Evolutionary conservation across 2,113 vertebrate species (phyloP).

Genomic region (Tautogolabrus adspersus): DNA sequence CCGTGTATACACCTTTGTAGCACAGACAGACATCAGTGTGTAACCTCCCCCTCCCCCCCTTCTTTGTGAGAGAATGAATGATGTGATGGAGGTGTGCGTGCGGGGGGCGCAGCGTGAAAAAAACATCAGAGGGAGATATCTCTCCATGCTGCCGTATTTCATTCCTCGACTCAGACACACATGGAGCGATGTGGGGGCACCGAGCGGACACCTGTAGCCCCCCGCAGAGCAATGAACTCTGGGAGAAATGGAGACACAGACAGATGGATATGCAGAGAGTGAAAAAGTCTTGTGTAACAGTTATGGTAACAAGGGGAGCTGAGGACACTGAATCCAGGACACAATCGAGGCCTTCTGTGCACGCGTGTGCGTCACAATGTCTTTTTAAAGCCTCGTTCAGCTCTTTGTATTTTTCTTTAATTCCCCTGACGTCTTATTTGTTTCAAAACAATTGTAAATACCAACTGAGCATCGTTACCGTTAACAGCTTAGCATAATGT

Average conservation of each 20-base stretch:
- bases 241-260: conserved; percentile 8
- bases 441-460: background rate
- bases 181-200: background rate
- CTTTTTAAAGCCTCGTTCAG: background rate
- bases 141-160: conserved; percentile 45
- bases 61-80: conserved; percentile 13
- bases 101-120: conserved; percentile 27
- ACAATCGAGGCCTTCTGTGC: background rate
- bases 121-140: conserved; percentile 59
- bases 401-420: background rate
- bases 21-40: background rate
- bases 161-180: conserved; percentile 32
- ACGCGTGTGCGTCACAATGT: background rate
- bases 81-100: conserved; percentile 15
- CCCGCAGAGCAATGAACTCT: conserved; percentile 63
- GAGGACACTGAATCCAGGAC: conserved; percentile 30
- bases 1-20: too few species aligned
- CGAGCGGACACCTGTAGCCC: conserved; percentile 47
- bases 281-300: background rate
- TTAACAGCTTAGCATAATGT: background rate
- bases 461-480: background rate
- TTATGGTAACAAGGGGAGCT: background rate
- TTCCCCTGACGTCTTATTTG: background rate
- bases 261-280: background rate
- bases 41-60: background rate